Conservation (phyloP, 2,888 invertebrate species). For the Lottia scabra region DNA sequence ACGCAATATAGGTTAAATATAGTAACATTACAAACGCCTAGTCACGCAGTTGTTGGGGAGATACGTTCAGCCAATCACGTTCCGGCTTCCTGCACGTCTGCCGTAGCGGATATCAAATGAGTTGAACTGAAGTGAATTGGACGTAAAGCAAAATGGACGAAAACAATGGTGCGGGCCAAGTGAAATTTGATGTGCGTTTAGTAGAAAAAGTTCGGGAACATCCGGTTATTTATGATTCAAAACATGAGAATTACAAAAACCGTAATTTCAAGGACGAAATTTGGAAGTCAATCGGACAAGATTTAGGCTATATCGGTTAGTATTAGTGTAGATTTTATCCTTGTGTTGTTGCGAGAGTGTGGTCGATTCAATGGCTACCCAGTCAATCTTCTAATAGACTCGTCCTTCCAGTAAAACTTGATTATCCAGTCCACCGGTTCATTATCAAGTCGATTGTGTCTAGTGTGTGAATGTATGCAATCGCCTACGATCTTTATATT, state of each 20-base stretch:
- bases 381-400: too few species aligned
- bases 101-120: not conserved
- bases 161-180: not conserved
- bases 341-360: too few species aligned
- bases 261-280: not conserved
- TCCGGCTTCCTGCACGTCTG: slow-evolving; percentile 3
- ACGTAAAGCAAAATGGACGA: not conserved
- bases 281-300: not conserved
- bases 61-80: slow-evolving; percentile 1
- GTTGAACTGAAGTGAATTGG: not conserved
- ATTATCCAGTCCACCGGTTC: too few species aligned
- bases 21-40: not conserved
- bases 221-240: not conserved
- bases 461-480: too few species aligned
- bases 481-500: too few species aligned
- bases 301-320: not conserved
- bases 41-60: not conserved
- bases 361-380: too few species aligned
- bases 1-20: not conserved
- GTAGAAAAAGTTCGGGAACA: not conserved
- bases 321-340: not conserved
- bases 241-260: not conserved
- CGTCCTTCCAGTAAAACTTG: too few species aligned
- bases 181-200: not conserved
- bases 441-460: too few species aligned